Percentiles rank a stretch among this genome's conserved stretches.
Conservation (phyloP, 2,797 vertebrate genomes). For the Gymnoscopelus braueri region DNA sequence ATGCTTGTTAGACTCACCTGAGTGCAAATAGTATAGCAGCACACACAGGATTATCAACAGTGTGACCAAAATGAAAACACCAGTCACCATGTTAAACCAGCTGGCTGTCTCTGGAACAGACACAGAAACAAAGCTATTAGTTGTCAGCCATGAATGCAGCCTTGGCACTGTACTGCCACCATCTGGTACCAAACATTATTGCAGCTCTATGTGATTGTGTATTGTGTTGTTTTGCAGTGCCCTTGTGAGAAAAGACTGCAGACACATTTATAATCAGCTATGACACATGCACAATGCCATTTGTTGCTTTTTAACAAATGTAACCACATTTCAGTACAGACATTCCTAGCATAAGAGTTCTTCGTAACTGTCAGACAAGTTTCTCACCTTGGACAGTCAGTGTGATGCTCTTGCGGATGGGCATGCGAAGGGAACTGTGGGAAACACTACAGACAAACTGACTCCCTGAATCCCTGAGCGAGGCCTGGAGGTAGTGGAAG, state of each 20-base stretch:
- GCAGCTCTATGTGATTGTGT: background rate
- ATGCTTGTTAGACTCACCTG: slow-evolving; percentile 61
- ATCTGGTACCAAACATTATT: slow-evolving; percentile 42
- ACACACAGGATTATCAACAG: slow-evolving; percentile 40
- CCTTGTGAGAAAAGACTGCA: too few relatives aligned
- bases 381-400: slow-evolving; percentile 70
- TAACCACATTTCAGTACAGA: too few relatives aligned
- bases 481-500: slow-evolving; percentile 79
- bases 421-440: slow-evolving; percentile 72
- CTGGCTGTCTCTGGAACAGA: slow-evolving; percentile 58
- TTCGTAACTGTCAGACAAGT: background rate
- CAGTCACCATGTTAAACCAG: slow-evolving; percentile 34
- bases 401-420: slow-evolving; percentile 78
- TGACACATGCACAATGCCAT: too few relatives aligned
- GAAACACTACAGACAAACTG: slow-evolving; percentile 79
- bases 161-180: slow-evolving; percentile 45
- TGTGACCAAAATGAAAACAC: slow-evolving; percentile 4
- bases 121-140: slow-evolving; percentile 26
- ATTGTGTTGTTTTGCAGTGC: background rate
- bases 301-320: too few relatives aligned
- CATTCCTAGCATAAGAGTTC: background rate
- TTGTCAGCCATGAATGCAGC: background rate
- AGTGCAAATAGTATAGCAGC: slow-evolving; percentile 37
- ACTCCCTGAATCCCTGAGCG: slow-evolving; percentile 54
- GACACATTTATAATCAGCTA: too few relatives aligned